These are phyloP conservation scores for Acyrthosiphon pisum DNA, from an alignment of 1,140 invertebrate genomes.

Conservation along the genomic window DNA sequence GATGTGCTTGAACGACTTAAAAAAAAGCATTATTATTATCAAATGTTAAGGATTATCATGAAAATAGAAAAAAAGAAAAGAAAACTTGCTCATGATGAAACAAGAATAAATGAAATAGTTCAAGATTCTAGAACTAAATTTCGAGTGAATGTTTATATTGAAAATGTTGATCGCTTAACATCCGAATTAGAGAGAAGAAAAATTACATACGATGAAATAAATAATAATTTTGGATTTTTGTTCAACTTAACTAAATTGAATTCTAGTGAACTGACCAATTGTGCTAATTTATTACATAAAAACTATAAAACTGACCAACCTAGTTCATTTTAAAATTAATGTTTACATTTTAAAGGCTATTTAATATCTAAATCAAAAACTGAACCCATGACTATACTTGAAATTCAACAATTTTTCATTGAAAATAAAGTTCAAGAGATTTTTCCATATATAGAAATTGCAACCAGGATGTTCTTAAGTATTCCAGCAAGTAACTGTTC, in stretches of 20 bases:
- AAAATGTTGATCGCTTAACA: not conserved
- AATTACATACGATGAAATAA: not conserved
- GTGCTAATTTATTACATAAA: not conserved
- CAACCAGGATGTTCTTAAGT: not conserved
- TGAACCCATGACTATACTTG: not conserved
- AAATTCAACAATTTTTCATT: not conserved
- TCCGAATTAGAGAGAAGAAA: not conserved
- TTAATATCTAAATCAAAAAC: not conserved
- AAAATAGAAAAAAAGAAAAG: not conserved
- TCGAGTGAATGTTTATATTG: not conserved
- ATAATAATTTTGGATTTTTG: slow-evolving; percentile 13
- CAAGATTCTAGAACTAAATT: not conserved
- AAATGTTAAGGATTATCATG: not conserved
- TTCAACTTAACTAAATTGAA: not conserved
- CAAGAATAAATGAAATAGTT: not conserved
- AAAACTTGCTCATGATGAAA: slow-evolving; percentile 26
- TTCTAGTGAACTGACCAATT: not conserved
- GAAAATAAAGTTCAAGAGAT: slow-evolving; percentile 21
- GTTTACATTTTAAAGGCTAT: not conserved
- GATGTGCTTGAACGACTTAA: not conserved
- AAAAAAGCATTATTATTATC: not conserved
- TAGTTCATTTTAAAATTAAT: not conserved
- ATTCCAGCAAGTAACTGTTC: not conserved
- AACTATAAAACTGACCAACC: not conserved
- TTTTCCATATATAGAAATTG: not conserved